Base-by-base conservation (phyloP, 1,140 invertebrate species). In the Dreissena polymorpha region DNA sequence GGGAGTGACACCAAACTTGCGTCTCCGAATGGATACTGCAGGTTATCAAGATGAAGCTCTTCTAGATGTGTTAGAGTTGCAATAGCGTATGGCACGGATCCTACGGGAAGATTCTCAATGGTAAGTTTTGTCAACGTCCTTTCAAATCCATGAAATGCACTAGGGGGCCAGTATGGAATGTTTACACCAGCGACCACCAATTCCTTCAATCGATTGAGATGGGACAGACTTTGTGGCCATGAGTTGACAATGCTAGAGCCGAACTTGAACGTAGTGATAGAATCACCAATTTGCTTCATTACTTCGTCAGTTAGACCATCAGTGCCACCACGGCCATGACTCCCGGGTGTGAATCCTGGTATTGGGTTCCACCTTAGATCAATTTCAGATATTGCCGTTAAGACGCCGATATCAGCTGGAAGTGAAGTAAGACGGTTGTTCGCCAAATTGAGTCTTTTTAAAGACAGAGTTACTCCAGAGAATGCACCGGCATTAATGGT, bases 121-220 rank as follows among this genome's bases (percentile, higher is more conserved):
- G 73, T 71, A 6, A 83, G 60, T 23, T 39, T 53, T 14, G 60
- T 2, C 10, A 83, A 23, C 8, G 81, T 83, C 0, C 70, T 64
- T 50, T 83, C 73, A 69, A 83, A 83, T 14, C 81, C 81, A 77
- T 76, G 81, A 49, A 83, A 83, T 23, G 63, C 13, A 68, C 23
- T 39, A 5, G 73, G 51, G 0, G 73, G 73, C 81, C 68, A 65
- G 23, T 70, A 64, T 16, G 64, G 39, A 18, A 77, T 27, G 18
- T 71, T 63, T n/a, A 76, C 23, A 18, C 81, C 81, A 29, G 51
- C 49, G 2, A 83, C 73, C 0, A 51, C 50, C 3, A 83, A 68
- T 60, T 83, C 55, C 27, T 75, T 18, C 16, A 76, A 67, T 23
- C 67, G 49, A 27, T 65, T 76, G 18, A 83, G 71, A 71, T 83